Evolutionary conservation across 2,888 invertebrate genomes (phyloP).

Genomic region (Heliconius sara): DNA sequence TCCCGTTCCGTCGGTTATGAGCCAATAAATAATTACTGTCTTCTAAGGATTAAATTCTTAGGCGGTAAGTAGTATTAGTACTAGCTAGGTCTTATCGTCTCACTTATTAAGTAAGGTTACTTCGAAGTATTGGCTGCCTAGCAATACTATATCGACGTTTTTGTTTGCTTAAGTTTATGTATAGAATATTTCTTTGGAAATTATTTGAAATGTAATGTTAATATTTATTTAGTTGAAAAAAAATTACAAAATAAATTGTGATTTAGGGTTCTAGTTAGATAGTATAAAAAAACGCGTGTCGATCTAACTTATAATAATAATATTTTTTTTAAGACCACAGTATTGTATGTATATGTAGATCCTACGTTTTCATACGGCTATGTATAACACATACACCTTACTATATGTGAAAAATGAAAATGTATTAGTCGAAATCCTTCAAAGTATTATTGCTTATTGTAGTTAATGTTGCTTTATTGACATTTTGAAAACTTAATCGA

Average conservation of each 20-base stretch:
- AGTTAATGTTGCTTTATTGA: constrained; percentile 4
- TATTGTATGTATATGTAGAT: neutral
- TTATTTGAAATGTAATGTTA: neutral
- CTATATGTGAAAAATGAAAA: neutral
- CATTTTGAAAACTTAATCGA: constrained; percentile 20
- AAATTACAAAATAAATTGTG: neutral
- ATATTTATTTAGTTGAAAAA: neutral
- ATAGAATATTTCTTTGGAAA: neutral
- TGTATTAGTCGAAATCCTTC: neutral
- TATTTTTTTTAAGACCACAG: neutral
- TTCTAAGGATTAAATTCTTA: constrained; percentile 21
- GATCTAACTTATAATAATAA: neutral
- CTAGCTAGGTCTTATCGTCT: constrained; percentile 6
- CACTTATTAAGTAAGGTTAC: constrained; percentile 9
- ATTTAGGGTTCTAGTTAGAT: neutral
- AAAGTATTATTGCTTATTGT: constrained; percentile 9
- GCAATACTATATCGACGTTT: neutral
- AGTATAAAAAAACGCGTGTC: neutral
- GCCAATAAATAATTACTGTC: constrained; percentile 19
- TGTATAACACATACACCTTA: neutral
- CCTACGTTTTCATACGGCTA: neutral
- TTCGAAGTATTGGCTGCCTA: neutral
- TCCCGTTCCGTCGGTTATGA: constrained; percentile 22
- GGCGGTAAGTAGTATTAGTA: constrained; percentile 5
- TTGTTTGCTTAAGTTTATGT: neutral